These are phyloP conservation scores for Hypocryptadius cinnamomeus DNA, from an alignment of 2,113 vertebrate species.

Conservation along the genomic window DNA sequence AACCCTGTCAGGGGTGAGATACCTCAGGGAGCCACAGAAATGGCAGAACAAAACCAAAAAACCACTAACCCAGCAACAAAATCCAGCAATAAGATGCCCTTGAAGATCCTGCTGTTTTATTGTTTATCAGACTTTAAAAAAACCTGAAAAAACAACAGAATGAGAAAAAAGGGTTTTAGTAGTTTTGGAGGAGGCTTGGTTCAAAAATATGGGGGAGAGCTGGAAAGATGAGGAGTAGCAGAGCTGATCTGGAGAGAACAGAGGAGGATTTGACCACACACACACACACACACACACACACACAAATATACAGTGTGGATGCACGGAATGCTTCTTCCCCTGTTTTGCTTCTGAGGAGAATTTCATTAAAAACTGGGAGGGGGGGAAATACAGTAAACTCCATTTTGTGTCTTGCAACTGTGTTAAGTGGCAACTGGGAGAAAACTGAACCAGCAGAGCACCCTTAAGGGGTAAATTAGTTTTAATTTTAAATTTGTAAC, in stretches of 20 bases:
- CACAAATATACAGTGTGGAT: neutral
- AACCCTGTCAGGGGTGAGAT: neutral
- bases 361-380: neutral
- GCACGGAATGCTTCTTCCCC: neutral
- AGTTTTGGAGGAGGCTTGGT: neutral
- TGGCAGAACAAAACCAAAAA: neutral
- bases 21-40: neutral
- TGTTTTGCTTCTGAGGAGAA: neutral
- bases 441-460: neutral
- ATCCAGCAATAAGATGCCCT: neutral
- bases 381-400: neutral
- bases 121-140: neutral
- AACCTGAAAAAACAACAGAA: neutral
- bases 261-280: neutral
- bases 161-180: neutral
- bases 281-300: too few relatives aligned
- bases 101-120: neutral
- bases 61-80: neutral
- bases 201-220: neutral
- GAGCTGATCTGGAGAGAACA: neutral
- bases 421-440: neutral
- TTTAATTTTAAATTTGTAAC: constrained; percentile 2
- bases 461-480: neutral
- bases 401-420: neutral
- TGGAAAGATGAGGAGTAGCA: neutral